Base-by-base conservation (phyloP, 2,797 vertebrate species). In the Chelonia mydas region DNA sequence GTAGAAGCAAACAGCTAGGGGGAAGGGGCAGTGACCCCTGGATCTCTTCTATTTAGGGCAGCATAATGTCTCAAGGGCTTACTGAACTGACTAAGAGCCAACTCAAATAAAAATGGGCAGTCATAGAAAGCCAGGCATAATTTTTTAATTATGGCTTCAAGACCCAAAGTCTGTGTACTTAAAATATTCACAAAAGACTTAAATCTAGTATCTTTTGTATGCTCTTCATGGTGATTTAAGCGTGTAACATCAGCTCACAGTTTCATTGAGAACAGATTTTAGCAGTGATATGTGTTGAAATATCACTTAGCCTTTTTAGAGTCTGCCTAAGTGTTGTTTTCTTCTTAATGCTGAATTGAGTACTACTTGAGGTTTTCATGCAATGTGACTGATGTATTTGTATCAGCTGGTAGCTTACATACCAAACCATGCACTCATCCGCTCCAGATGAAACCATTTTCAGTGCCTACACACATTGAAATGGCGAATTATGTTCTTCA, bases 261-360 rank as follows among this genome's bases (percentile, higher is more conserved):
- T 5, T 23, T 90, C 37, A 33, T 85, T 95, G 84, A 90, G 33
- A 0, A 1, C 25, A 59, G 0, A 31, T 3, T 78, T 87, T 77
- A 92, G 84, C 59, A 84, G 53, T 23, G 53, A 78, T 93, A 90
- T 93, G 28, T 82, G 84, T 77, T 65, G 79, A 61, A 86, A 84
- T 6, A 47, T 95, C 50, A 83, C 49, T 5, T 25, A n/a, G 33
- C 12, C 53, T 53, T 87, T 61, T 6, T 31, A 80, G n/a, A 53
- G 12, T 65, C 47, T 83, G 33, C 72, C 28, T 88, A 17, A 37
- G 37, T 68, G 61, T 6, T 87, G 33, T 9, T 49, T 74, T 88
- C n/a, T 88, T 95, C 54, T 47, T 74, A 65, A 74, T 49, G 51
- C 19, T 55, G 25, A 61, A 81, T 11, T 84, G 47, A 88, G 50